phyloP scores from a whole-genome alignment of 2,113 vertebrate species.

The Oryzias curvinotus region DNA sequence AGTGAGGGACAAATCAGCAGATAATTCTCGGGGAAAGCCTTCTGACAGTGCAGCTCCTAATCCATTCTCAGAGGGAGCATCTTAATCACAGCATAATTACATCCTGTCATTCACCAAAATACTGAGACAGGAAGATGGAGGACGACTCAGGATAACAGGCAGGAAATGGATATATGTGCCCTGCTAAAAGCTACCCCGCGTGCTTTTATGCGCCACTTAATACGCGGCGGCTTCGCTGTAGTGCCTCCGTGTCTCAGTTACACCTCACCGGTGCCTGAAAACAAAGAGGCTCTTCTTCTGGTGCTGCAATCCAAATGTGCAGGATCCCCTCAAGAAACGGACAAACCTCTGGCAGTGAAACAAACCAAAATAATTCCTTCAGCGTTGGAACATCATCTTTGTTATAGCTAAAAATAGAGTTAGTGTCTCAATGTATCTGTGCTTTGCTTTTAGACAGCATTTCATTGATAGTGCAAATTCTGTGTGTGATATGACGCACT shows the following conservation, averaged over 20 bases:
- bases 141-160: constrained; percentile 45
- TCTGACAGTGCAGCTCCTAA: constrained; percentile 48
- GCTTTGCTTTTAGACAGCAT: too few species aligned
- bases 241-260: constrained; percentile 19
- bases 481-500: too few species aligned
- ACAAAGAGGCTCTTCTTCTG: constrained; percentile 43
- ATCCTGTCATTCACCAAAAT: constrained; percentile 71
- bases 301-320: constrained; percentile 23
- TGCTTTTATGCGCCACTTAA: constrained; percentile 49
- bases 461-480: too few species aligned
- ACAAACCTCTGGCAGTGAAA: too few species aligned
- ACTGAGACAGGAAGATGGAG: constrained; percentile 61
- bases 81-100: constrained; percentile 73
- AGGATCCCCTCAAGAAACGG: too few species aligned
- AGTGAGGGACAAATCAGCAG: constrained; percentile 16
- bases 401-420: too few species aligned
- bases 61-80: constrained; percentile 59
- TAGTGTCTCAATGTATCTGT: too few species aligned
- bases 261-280: constrained; percentile 23
- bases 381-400: too few species aligned
- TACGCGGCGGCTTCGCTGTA: constrained; percentile 35
- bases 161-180: constrained; percentile 62
- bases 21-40: constrained; percentile 50
- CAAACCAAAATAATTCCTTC: too few species aligned
- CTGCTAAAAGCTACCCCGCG: constrained; percentile 31